A percentile compares a stretch with the other conserved stretches of the same genome.
Evolutionary conservation across 1,140 invertebrate genomes (phyloP).

Genomic region (Solen grandis): DNA sequence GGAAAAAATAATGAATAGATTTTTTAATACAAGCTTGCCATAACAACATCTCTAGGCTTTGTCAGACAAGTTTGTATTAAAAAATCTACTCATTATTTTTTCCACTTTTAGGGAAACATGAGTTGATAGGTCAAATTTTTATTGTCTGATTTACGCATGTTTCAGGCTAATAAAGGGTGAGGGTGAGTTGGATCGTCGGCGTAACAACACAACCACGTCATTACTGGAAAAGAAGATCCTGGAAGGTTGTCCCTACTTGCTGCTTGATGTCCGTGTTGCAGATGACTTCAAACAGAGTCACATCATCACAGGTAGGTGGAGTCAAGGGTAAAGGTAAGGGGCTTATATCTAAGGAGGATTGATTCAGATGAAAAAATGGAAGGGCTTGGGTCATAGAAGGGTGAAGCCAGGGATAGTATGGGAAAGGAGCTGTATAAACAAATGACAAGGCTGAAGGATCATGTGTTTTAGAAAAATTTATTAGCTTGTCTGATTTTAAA

Average conservation of each 20-base stretch:
- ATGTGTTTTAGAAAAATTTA: too few species aligned
- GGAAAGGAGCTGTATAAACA: too few species aligned
- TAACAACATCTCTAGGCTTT: too few species aligned
- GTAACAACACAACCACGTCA: not conserved
- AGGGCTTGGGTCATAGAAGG: not conserved
- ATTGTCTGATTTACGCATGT: too few species aligned
- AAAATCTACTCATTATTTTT: too few species aligned
- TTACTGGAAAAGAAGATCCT: slow-evolving; percentile 23
- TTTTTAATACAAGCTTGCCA: too few species aligned
- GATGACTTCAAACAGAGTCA: slow-evolving; percentile 81
- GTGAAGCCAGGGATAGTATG: not conserved
- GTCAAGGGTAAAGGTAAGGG: not conserved
- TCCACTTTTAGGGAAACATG: too few species aligned
- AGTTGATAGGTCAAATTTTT: too few species aligned
- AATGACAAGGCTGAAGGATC: too few species aligned
- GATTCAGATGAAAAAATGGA: not conserved
- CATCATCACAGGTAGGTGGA: slow-evolving; percentile 79
- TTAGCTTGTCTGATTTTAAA: too few species aligned
- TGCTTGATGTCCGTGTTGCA: slow-evolving; percentile 82
- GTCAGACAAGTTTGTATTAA: too few species aligned
- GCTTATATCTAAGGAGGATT: not conserved
- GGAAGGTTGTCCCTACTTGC: slow-evolving; percentile 80
- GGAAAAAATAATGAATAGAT: too few species aligned
- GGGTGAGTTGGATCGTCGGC: slow-evolving; percentile 78
- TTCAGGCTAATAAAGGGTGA: slow-evolving; percentile 80